These are phyloP conservation scores for Scaptodrosophila lebanonensis DNA, from an alignment of 1,140 invertebrate species.

Conservation along the genomic window DNA sequence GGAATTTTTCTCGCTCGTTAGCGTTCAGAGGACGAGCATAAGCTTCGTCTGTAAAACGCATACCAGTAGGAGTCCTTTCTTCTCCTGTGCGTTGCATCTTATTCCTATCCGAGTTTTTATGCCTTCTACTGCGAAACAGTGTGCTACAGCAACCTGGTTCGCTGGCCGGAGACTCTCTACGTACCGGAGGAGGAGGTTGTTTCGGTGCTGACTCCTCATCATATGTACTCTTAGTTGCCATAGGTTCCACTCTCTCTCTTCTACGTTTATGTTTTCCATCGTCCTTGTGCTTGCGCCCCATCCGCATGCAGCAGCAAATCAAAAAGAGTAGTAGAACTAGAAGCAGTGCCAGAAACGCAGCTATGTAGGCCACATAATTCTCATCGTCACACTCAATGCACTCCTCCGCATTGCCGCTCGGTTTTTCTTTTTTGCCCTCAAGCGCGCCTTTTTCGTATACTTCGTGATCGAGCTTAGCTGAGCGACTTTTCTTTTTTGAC, in stretches of 20 bases:
- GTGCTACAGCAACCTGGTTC: neutral
- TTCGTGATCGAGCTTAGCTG: neutral
- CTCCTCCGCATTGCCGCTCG: slow-evolving; percentile 10
- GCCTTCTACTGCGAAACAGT: slow-evolving; percentile 4
- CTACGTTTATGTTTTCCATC: neutral
- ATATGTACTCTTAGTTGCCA: neutral
- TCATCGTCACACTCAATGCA: slow-evolving; percentile 37
- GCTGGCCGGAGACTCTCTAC: too few relatives aligned
- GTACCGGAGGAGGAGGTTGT: too few relatives aligned
- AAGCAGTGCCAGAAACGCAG: slow-evolving; percentile 27
- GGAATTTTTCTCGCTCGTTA: too few relatives aligned
- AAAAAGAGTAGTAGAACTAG: slow-evolving; percentile 37
- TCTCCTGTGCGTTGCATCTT: neutral
- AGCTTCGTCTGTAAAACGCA: neutral
- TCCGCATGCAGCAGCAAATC: slow-evolving; percentile 41
- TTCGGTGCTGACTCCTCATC: neutral
- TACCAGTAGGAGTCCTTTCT: neutral
- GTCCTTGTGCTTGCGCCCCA: neutral
- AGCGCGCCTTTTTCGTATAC: neutral
- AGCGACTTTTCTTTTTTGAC: slow-evolving; percentile 22
- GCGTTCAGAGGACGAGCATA: slow-evolving; percentile 3
- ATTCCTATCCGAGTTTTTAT: neutral
- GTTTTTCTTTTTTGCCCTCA: neutral
- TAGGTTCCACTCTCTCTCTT: neutral
- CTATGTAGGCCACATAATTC: slow-evolving; percentile 27